Conservation (phyloP, 2,113 vertebrate genomes). For the Gadus chalcogrammus region DNA sequence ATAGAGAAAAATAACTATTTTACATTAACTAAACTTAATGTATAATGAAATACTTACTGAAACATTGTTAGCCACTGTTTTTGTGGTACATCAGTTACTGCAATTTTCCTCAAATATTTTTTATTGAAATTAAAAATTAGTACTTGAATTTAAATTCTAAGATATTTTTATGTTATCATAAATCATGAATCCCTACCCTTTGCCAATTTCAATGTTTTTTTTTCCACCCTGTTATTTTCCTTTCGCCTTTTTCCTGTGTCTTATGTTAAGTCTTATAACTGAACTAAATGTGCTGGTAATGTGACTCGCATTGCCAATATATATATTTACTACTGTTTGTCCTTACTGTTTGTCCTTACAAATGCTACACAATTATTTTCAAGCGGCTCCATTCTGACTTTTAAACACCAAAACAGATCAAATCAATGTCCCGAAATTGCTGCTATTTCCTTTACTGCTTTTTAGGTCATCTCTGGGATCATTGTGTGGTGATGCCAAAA, state of each 20-base stretch:
- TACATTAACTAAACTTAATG: not conserved
- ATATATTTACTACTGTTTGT: not conserved
- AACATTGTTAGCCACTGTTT: not conserved
- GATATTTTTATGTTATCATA: not conserved
- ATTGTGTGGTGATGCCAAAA: constrained; percentile 9
- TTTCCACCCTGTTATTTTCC: not conserved
- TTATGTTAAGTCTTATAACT: not conserved
- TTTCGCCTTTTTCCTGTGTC: not conserved
- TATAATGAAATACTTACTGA: constrained; percentile 16
- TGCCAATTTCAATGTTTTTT: not conserved
- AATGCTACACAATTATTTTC: not conserved
- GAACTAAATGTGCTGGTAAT: not conserved
- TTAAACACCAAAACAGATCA: not conserved
- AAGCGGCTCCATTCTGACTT: not conserved
- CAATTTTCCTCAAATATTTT: constrained; percentile 26
- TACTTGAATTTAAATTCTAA: constrained; percentile 18
- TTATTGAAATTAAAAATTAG: constrained; percentile 12
- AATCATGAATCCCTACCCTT: not conserved
- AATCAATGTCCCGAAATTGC: constrained; percentile 1
- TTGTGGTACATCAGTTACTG: not conserved
- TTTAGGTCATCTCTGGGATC: not conserved
- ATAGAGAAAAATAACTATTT: not conserved
- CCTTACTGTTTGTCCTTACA: not conserved
- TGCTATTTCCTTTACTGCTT: constrained; percentile 2
- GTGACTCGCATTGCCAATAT: not conserved